These are phyloP conservation scores for Gnathonemus longibarbis DNA, from an alignment of 2,113 vertebrate genomes.

Conservation along the genomic window DNA sequence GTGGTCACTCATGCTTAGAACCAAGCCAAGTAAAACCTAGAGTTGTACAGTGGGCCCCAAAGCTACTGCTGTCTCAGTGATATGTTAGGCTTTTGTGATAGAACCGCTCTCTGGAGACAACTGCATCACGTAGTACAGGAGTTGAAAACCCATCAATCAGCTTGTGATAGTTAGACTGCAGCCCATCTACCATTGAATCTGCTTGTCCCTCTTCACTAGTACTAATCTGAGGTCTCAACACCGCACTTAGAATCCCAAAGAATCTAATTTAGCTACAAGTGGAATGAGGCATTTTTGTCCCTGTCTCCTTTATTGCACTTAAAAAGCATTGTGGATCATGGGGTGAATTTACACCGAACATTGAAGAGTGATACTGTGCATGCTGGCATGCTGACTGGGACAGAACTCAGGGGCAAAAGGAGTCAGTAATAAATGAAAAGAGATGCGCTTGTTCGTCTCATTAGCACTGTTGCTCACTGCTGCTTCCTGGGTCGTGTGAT, in stretches of 20 bases:
- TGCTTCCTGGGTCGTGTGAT: slow-evolving; percentile 11
- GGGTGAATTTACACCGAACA: neutral
- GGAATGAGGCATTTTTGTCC: neutral
- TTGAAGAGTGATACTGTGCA: neutral
- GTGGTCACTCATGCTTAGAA: neutral
- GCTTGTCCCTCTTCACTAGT: neutral
- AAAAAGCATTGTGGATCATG: neutral
- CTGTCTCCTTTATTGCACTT: neutral
- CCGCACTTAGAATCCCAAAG: neutral
- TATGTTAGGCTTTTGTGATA: neutral
- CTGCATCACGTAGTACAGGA: neutral
- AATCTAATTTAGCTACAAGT: neutral
- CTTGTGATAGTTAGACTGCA: neutral
- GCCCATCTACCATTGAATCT: neutral
- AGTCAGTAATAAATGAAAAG: slow-evolving; percentile 23
- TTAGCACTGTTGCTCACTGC: slow-evolving; percentile 11
- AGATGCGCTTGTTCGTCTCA: slow-evolving; percentile 19
- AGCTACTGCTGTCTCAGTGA: neutral
- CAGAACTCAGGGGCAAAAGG: neutral
- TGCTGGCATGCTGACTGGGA: slow-evolving; percentile 1
- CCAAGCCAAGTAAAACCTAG: neutral
- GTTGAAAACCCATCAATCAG: neutral
- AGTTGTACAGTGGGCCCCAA: neutral
- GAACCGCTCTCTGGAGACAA: neutral
- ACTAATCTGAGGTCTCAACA: neutral